Percentiles rank a stretch among this genome's conserved stretches.
Evolutionary conservation across 2,888 invertebrate species (phyloP).

Genomic region (Fissipunctia ypsillon): DNA sequence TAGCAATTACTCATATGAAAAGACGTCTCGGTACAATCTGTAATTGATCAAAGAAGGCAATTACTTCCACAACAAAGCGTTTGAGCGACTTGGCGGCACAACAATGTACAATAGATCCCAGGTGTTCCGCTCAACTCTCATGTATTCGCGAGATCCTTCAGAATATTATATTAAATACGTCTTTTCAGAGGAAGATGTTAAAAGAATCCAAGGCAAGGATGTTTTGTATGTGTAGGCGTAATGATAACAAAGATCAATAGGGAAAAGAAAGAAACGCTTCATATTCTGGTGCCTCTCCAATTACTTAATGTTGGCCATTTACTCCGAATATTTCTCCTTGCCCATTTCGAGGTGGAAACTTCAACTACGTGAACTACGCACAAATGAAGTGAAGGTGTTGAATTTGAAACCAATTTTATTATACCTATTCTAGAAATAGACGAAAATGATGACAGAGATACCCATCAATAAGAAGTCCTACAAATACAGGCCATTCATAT

Average conservation of each 20-base stretch:
- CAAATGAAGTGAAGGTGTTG: too few species aligned
- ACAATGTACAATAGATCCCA: constrained; percentile 53
- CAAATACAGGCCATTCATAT: background rate
- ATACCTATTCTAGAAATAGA: too few species aligned
- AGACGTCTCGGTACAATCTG: constrained; percentile 51
- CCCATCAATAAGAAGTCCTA: too few species aligned
- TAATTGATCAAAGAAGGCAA: constrained; percentile 66
- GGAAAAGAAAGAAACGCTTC: background rate
- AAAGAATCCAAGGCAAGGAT: constrained; percentile 25
- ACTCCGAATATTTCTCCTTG: background rate
- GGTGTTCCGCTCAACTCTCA: constrained; percentile 55
- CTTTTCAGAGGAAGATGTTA: constrained; percentile 27
- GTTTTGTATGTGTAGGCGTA: constrained; percentile 2
- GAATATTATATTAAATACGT: constrained; percentile 34
- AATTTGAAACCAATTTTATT: too few species aligned
- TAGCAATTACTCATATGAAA: constrained; percentile 56
- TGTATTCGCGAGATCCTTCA: constrained; percentile 20
- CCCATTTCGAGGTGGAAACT: too few species aligned
- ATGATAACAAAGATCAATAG: constrained; percentile 22
- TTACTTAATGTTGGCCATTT: constrained; percentile 9
- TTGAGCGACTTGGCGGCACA: constrained; percentile 18
- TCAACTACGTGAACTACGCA: too few species aligned
- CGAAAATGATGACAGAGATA: too few species aligned
- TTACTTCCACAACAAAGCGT: constrained; percentile 53
- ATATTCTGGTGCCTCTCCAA: constrained; percentile 7